These are phyloP conservation scores for Alviniconcha strummeri DNA, from an alignment of 2,888 invertebrate genomes.

Conservation along the genomic window DNA sequence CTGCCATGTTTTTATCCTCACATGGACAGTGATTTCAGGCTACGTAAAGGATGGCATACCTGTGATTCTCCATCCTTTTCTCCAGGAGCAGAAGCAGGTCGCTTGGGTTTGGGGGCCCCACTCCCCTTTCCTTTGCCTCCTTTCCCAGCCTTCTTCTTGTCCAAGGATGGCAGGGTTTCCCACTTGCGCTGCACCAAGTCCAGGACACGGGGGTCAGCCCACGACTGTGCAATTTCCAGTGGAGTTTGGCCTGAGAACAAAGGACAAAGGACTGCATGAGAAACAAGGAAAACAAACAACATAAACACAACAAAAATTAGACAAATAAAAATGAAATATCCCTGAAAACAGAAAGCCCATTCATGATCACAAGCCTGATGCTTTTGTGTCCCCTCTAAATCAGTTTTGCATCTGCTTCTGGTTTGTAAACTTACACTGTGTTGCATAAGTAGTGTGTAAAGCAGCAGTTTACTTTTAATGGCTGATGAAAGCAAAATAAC, in stretches of 20 bases:
- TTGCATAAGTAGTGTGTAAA: no score
- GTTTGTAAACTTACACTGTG: no score
- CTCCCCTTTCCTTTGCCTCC: conserved; percentile 54
- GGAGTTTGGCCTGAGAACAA: conserved; percentile 64
- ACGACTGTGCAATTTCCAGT: conserved; percentile 69
- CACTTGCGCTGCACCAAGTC: conserved; percentile 68
- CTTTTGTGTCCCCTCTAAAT: no score
- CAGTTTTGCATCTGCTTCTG: no score
- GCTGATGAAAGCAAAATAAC: no score
- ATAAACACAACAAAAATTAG: no score
- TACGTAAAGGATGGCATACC: no score
- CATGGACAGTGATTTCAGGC: no score
- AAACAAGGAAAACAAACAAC: neutral
- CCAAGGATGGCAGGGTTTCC: conserved; percentile 66
- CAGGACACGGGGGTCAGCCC: conserved; percentile 70
- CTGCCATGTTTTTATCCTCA: no score
- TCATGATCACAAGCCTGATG: no score
- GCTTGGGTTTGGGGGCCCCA: conserved; percentile 50
- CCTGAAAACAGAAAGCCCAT: no score
- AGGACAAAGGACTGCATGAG: neutral
- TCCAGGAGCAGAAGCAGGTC: conserved; percentile 52
- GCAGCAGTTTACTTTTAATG: no score
- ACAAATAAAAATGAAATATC: neutral
- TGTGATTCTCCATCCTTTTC: conserved; percentile 33
- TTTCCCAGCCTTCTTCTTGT: conserved; percentile 60